These are phyloP conservation scores for Scrobipalpa atriplicella DNA, from an alignment of 2,888 invertebrate genomes.

Conservation along the genomic window DNA sequence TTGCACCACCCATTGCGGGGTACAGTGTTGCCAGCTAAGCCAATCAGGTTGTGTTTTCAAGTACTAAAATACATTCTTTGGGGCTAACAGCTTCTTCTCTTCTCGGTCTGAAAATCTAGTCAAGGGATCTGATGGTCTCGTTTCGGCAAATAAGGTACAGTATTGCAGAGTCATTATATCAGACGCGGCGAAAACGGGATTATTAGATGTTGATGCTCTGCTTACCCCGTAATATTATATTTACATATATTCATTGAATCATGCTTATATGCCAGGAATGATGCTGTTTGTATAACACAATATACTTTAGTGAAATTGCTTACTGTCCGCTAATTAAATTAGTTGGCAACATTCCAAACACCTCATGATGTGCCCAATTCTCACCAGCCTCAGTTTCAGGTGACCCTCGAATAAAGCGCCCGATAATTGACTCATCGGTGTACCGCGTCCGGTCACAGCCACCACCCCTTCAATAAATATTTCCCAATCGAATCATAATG, in stretches of 20 bases:
- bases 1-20: slow-evolving; percentile 60
- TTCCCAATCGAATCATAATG: slow-evolving; percentile 82
- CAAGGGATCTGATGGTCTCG: too few species aligned
- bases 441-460: slow-evolving; percentile 59
- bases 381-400: not conserved
- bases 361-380: not conserved
- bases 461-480: slow-evolving; percentile 82
- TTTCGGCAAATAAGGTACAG: too few species aligned
- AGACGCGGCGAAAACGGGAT: too few species aligned
- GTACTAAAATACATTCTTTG: not conserved
- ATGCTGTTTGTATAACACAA: too few species aligned
- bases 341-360: not conserved
- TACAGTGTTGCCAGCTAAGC: slow-evolving; percentile 39
- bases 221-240: too few species aligned
- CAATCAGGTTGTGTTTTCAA: not conserved
- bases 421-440: slow-evolving; percentile 79
- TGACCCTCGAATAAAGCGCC: slow-evolving; percentile 39
- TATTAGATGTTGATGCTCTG: too few species aligned
- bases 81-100: too few species aligned
- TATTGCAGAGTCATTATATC: too few species aligned
- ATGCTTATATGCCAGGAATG: too few species aligned
- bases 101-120: too few species aligned
- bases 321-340: not conserved
- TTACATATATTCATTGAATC: too few species aligned
- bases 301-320: too few species aligned